Base-by-base conservation (phyloP, 1,140 invertebrate species). In the Brachionus paranguensis region DNA sequence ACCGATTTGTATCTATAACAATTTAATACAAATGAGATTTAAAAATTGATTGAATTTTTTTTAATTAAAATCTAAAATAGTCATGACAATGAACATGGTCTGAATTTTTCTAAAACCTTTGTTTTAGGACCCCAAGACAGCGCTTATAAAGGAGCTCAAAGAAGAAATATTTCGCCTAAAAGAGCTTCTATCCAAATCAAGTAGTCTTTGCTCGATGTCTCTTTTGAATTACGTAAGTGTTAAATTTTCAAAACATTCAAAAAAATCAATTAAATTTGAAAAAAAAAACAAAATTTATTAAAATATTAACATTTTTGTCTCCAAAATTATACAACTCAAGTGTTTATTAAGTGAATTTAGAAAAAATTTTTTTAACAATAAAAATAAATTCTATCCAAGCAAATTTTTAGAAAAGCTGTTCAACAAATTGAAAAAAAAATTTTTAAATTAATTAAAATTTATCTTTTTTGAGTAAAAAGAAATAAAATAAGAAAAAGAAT, bases 81-180 rank as follows among this genome's bases (percentile, higher is more conserved):
- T 47, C 45, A 47, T 47, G 45, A 47, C 11, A 47, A 11, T 4
- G 45, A 5, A 47, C 45, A 11, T 47, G 12, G 45, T 55, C 2
- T 14, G 17, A 24, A 72, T 41, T 17, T 41, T 41, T 41, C 7
- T 45, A 41, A 72, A 7, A 14, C 4, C 6, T 72, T 72, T 43
- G 2, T 60, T 33, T 17, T 24, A 79, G 76, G 78, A 81, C 41
- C 78, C 78, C 3, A 81, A 81, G 53, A 81, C 78, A 45, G 53
- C 78, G 11, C 33, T 81, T 12, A 81, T 81, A 6, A 81, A 81
- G 37, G 78, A 81, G 20, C 53, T 81, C 12, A 81, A 81, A 68
- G 37, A 81, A 47, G 78, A 81, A 81, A 60, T 81, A 6, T 60
- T 7, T 47, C 37, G 43, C 1, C 53, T 81, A 2, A 81, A 81